Base-by-base conservation (phyloP, 2,113 vertebrate species). In the Sinocyclocheilus anshuiensis region DNA sequence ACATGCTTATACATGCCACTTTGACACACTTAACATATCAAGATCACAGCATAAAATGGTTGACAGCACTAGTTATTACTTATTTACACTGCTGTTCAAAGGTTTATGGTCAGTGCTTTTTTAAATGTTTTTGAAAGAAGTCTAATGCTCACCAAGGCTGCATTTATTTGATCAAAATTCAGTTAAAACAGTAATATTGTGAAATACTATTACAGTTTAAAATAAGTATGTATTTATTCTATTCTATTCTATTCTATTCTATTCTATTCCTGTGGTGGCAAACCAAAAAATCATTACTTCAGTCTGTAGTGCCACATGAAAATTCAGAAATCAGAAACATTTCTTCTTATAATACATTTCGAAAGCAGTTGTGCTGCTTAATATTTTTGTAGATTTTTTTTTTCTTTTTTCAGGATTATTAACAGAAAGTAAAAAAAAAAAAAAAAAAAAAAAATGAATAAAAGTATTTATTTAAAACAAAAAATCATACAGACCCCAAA, bases 1-100 rank as follows among this genome's bases (percentile, higher is more conserved):
- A 87, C 79, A 84, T 89, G 84, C 69, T 69, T 53, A 78, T 53
- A 84, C 71, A 63, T 33, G 42, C 33, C 71, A 84, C 29, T 69
- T 13, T 72, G 4, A 72, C 48, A 77, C 16, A 55, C 24, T 53
- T 55, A 77, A 0, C 3, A 15, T 33, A 22, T 74, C 39, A 74
- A 76, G 22, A 76, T 50, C 22, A 48, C 72, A 24, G 13, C 42
- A 50, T 48, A 24, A 48, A 48, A 26, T 26, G 1, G 7, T 24
- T 24, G 72, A 76, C 42, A 48, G 11, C 39, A 76, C 39, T 42
- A 74, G 71, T 45, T 24, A 42, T 22, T 72, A 22, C 1, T 72
- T 42, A 71, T 45, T 42, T 12, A n/a, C 69, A 75, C 39, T 45
- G 22, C 42, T 1, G 39, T 48, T 75, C 12, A 75, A 7, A 24